phyloP scores from a whole-genome alignment of 1,140 invertebrate genomes.

The Diachasma alloeum region DNA sequence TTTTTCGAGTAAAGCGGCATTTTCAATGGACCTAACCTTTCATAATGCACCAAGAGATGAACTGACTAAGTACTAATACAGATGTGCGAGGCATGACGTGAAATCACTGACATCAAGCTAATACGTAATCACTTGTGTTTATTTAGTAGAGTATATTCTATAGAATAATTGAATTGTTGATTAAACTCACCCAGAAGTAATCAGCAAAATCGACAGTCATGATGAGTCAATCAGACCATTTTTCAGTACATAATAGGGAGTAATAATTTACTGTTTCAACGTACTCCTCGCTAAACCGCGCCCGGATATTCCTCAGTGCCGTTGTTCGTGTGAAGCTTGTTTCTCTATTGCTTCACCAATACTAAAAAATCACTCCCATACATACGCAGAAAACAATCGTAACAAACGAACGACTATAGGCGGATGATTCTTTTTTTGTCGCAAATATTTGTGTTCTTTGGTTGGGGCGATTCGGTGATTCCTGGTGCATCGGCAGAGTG shows the following conservation, averaged over 20 bases:
- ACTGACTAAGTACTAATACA: background rate
- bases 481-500: background rate
- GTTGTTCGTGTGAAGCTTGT: slow-evolving; percentile 18
- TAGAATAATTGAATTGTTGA: background rate
- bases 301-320: slow-evolving; percentile 9
- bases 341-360: background rate
- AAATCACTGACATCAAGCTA: background rate
- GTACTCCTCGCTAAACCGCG: slow-evolving; percentile 1
- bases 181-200: slow-evolving; percentile 80
- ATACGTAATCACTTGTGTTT: slow-evolving; percentile 1
- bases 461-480: background rate
- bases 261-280: background rate
- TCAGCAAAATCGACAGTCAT: slow-evolving; percentile 84
- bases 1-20: background rate
- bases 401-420: background rate
- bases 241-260: slow-evolving; percentile 31
- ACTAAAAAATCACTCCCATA: background rate
- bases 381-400: background rate
- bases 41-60: background rate
- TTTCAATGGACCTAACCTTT: background rate
- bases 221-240: slow-evolving; percentile 58
- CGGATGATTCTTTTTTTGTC: background rate
- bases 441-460: background rate
- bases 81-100: background rate
- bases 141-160: background rate